Evolutionary conservation across 2,888 invertebrate genomes (phyloP), one percentile per base, ranked within the genome.

Genomic region (Chalcis sispes): DNA sequence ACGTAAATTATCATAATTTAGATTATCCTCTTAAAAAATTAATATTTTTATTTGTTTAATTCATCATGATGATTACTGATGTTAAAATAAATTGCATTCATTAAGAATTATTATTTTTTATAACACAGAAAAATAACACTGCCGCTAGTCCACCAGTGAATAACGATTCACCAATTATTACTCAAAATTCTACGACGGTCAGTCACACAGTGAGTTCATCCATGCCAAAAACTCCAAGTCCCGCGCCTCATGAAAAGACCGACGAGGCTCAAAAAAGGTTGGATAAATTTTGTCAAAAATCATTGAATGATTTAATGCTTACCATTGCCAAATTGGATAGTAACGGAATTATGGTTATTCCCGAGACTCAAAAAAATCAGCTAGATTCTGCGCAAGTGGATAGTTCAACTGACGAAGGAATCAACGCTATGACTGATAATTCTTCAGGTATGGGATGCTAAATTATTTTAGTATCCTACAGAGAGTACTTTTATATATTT

Each of bases 321-420:
- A 95, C 95, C 75, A 95, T 96, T 87, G 95, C 95, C 79, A 95
- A 95, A 89, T 89, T 96, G 83, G 95, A 95, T 89, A 95, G 95
- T 27, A 95, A 95, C 89, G 95, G 95, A 54, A 95, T 95, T 77
- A 94, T 95, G 86, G 93, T 93, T 29, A 89, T 93, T 81, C 92
- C 93, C 0, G 93, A 93, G 89, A 91, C 90, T 7, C 91, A 91
- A 84, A 87, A 85, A 76, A 85, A 84, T 80, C 86, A 87, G 69
- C 78, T 86, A 77, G 89, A 88, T 64, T 85, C 86, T 2, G 79
- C 85, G 10, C 93, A 92, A 89, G 95, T 94, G 80, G 94, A 95
- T 87, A 94, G 94, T 86, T 94, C 94, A 56, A 94, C 94, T 10
- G 94, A 93, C 85, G 91, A 92, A 82, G 90, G 83, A 29, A 78